Conservation (phyloP, 2,797 vertebrate species). For the Bradypodion pumilum region DNA sequence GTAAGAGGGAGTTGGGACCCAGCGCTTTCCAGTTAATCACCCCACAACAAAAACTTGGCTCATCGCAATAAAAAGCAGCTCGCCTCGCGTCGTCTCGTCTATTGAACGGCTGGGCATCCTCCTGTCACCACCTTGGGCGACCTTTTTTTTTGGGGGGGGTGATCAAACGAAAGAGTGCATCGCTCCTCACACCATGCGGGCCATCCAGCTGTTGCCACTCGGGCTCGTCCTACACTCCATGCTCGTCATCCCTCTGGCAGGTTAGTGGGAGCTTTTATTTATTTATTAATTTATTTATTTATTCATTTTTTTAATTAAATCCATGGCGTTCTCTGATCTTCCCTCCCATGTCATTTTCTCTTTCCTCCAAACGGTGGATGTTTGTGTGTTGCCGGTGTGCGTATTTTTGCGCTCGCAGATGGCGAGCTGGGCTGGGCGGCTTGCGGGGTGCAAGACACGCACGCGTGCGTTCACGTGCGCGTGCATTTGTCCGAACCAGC, state of each 20-base stretch:
- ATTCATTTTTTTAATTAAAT: background rate
- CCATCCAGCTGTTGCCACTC: slow-evolving; percentile 79
- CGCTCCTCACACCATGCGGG: slow-evolving; percentile 82
- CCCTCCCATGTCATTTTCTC: background rate
- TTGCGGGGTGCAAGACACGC: too few relatives aligned
- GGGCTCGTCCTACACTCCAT: slow-evolving; percentile 71
- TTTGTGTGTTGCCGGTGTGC: too few relatives aligned
- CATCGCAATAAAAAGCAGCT: slow-evolving; percentile 80
- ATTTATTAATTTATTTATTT: background rate
- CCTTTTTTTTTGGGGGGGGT: slow-evolving; percentile 7
- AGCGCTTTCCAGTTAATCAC: slow-evolving; percentile 81
- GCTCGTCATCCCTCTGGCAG: slow-evolving; percentile 71
- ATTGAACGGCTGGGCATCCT: slow-evolving; percentile 64
- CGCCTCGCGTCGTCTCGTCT: slow-evolving; percentile 63
- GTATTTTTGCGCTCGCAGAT: too few relatives aligned
- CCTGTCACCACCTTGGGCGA: slow-evolving; percentile 56
- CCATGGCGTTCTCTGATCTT: background rate
- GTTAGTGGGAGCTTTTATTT: slow-evolving; percentile 64
- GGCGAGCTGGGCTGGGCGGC: background rate
- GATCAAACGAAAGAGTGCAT: background rate
- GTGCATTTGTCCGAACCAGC: background rate
- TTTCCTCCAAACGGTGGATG: too few relatives aligned
- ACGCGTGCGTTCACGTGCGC: too few relatives aligned
- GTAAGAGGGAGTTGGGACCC: slow-evolving; percentile 83
- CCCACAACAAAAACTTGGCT: slow-evolving; percentile 78